Base-by-base conservation (phyloP, 2,888 invertebrate species). In the Leucoptera coffeella region DNA sequence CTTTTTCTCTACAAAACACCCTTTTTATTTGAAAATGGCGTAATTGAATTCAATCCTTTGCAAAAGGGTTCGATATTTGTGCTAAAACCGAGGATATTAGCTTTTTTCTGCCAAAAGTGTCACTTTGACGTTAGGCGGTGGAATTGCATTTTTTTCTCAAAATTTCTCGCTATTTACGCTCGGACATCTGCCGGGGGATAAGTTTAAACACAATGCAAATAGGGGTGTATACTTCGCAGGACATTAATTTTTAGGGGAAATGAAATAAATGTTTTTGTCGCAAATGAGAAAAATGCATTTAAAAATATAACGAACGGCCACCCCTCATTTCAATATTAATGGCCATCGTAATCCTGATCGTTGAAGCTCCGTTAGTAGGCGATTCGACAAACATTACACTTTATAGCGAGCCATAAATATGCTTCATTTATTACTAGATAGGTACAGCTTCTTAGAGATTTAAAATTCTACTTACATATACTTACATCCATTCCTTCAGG, bases 1-100 rank as follows among this genome's bases (percentile, higher is more conserved):
- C 17, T 7, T 7, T 17, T 17, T 17, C 17, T 7, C 6, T 9
- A 6, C 17, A 6, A 7, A 7, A 17, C 17, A 17, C 9, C 52
- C 53, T 48, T 35, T 39, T 36, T 51, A 58, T 57, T 58, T 51
- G 44, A 27, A 26, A 30, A 37, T 38, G 42, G 42, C 40, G 43
- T 61, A 65, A 67, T 65, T 55, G 62, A 60, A 69, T 64, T 54
- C 57, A 69, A 64, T 67, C 67, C 67, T 59, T 64, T 60, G 60
- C 62, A 64, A 65, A 64, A 62, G 64, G 69, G 67, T 64, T 64
- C 53, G 40, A 50, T 56, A 61, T n/a, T n/a, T n/a, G 17, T 17
- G 17, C 17, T 58, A 59, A 46, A 50, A 52, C 49, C 52, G 46
- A 37, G n/a, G n/a, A 51, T 55, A 59, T 54, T 54, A 45, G 47